Conservation (phyloP, 2,113 vertebrate species). For the Herpetotheres cachinnans region DNA sequence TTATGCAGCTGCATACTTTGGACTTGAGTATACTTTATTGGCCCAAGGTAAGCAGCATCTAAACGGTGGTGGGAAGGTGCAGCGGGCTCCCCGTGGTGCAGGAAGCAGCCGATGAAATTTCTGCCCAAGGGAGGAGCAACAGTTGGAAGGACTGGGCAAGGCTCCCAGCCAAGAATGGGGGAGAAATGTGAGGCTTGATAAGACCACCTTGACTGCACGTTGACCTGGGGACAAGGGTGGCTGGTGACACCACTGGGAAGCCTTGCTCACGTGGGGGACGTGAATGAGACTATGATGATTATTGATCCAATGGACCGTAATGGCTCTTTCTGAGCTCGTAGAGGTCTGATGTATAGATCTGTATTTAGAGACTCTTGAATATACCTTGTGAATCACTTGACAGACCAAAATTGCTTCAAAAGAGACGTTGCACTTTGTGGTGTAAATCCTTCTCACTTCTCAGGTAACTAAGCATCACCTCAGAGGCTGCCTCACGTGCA, state of each 20-base stretch:
- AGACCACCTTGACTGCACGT: background rate
- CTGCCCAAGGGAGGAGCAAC: background rate
- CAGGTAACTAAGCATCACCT: background rate
- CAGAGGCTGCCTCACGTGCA: background rate
- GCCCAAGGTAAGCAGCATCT: background rate
- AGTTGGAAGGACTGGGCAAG: background rate
- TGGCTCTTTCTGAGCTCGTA: background rate
- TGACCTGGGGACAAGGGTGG: background rate
- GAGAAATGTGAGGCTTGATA: background rate
- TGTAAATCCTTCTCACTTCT: constrained; percentile 8
- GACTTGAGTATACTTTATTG: background rate
- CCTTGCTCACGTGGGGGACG: background rate
- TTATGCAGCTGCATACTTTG: background rate
- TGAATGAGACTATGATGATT: background rate
- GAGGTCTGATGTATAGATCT: background rate
- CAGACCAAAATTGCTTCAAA: background rate
- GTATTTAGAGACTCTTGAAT: constrained; percentile 8
- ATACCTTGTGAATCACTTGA: background rate
- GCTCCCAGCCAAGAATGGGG: background rate
- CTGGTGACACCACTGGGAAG: background rate
- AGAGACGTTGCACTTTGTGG: background rate
- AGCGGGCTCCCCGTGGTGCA: background rate
- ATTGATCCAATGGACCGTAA: background rate
- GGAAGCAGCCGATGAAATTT: background rate
- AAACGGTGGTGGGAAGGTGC: rapidly evolving